phyloP scores from a whole-genome alignment of 2,797 vertebrate genomes.

The Molossus molossus region DNA sequence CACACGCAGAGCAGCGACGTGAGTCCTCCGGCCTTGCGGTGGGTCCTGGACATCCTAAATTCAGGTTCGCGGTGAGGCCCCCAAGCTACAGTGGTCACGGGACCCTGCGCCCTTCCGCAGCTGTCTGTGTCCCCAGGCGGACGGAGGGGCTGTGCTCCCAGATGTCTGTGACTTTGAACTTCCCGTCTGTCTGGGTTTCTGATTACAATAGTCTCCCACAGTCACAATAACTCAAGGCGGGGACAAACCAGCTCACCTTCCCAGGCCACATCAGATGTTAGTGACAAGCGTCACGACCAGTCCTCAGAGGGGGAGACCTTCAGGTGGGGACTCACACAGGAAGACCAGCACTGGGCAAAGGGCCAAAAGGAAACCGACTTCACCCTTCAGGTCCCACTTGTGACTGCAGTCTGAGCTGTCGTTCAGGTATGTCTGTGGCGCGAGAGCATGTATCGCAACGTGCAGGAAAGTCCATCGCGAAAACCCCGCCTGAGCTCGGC shows the following conservation, averaged over 20 bases:
- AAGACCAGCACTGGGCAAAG: background rate
- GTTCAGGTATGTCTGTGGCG: accelerated
- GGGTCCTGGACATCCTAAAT: background rate
- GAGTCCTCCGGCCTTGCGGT: background rate
- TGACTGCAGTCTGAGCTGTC: background rate
- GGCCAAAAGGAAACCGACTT: background rate
- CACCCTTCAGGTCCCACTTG: background rate
- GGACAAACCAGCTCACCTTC: background rate
- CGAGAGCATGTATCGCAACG: accelerated
- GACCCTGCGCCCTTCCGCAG: background rate
- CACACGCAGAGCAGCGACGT: accelerated
- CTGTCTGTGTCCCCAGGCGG: background rate
- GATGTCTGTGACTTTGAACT: background rate
- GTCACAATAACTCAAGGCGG: background rate
- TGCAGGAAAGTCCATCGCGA: accelerated
- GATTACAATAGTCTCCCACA: background rate
- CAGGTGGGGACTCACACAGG: background rate
- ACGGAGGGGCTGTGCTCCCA: background rate
- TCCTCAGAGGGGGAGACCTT: background rate
- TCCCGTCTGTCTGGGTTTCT: background rate
- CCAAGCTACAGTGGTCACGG: background rate
- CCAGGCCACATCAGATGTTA: background rate
- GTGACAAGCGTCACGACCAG: background rate
- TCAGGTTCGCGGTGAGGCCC: background rate
- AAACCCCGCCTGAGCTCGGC: background rate